Percentiles rank a stretch among this genome's conserved stretches.
phyloP scores from a whole-genome alignment of 2,888 invertebrate genomes.

The Ichneumoninae sp. region DNA sequence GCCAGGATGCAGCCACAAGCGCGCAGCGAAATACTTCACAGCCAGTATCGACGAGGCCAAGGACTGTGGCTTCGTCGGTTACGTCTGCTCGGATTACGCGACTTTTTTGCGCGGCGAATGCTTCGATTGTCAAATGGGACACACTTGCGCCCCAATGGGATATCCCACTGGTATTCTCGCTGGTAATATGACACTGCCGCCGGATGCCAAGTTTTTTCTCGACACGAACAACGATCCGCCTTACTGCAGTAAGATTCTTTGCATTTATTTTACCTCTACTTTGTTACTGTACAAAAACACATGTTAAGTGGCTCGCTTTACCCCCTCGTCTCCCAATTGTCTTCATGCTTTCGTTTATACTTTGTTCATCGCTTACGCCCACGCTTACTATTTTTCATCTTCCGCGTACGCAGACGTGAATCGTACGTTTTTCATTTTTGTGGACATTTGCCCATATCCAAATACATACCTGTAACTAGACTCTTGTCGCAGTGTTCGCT shows the following conservation, averaged over 20 bases:
- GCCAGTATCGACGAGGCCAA: conserved; percentile 77
- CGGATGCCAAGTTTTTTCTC: conserved; percentile 78
- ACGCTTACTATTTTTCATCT: neutral
- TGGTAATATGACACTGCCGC: conserved; percentile 56
- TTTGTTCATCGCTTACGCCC: neutral
- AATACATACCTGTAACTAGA: neutral
- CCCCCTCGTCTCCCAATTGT: neutral
- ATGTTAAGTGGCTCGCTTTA: neutral
- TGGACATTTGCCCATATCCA: neutral
- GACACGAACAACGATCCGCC: conserved; percentile 78
- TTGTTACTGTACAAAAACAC: neutral
- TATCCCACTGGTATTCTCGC: conserved; percentile 72
- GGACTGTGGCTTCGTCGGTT: conserved; percentile 82
- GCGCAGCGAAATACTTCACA: conserved; percentile 83
- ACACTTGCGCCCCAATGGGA: conserved; percentile 79
- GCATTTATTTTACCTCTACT: neutral
- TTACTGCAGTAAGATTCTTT: conserved; percentile 80
- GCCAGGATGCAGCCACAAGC: conserved; percentile 78
- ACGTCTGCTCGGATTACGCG: conserved; percentile 78
- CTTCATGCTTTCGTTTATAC: neutral
- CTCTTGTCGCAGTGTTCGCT: conserved; percentile 48
- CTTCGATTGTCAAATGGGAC: conserved; percentile 67
- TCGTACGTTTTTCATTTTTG: neutral
- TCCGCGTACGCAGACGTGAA: neutral
- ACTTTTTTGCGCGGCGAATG: conserved; percentile 76